Evolutionary conservation across 2,888 invertebrate genomes (phyloP), one percentile per base, ranked within the genome.

Genomic region (Asteroscopus sphinx): DNA sequence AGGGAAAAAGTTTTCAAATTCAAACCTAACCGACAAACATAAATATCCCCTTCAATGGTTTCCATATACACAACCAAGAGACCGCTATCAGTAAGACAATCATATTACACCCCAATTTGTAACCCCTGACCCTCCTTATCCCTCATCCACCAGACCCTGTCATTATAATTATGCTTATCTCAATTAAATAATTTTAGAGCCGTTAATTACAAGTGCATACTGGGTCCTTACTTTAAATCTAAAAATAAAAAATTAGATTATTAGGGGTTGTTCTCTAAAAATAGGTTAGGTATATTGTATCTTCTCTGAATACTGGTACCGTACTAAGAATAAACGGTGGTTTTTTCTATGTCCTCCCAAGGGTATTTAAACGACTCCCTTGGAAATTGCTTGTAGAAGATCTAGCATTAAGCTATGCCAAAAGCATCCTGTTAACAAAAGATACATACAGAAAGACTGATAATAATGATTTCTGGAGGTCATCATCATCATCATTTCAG

Each of bases 21-120:
- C 33, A 61, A 41, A 49, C 2, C 13, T n/a, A 49, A 60, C 61
- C 7, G 49, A 7, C 35, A 40, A 5, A 15, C n/a, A n/a, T n/a
- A 9, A 16, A 35, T 36, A 30, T 25, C 6, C 41, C 12, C 13
- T 26, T 28, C 21, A 17, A 16, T 25, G 13, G 15, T 15, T 26
- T 26, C 15, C 33, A 45, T 12, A 48, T 45, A 51, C 25, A 36
- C 21, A 33, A 35, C 35, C 30, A 40, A 70, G 56, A 66, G 61
- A 46, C 17, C 8, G 15, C 33, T 70, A 77, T 76, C 70, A 32
- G 41, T 37, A 67, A 76, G 64, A 66, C 69, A 72, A 79, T 74
- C 73, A 68, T 60, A 79, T 76, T 77, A 67, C 73, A 77, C 79
- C 78, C 80, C 73, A 79, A 79, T 79, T 79, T 79, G 78, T 73